phyloP scores from a whole-genome alignment of 2,797 vertebrate genomes.

The Phoxinus dragarum region DNA sequence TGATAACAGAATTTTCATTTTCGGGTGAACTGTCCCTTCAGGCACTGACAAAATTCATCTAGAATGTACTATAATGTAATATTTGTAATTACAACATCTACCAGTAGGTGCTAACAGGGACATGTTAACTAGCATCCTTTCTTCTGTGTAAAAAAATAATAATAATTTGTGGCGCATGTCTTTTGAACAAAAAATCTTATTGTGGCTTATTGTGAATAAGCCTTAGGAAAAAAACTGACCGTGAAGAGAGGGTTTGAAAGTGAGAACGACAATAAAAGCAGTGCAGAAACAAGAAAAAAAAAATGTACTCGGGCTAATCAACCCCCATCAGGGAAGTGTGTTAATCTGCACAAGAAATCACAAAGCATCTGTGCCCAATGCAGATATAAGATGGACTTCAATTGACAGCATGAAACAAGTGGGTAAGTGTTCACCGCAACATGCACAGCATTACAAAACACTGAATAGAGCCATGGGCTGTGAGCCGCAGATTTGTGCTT shows the following conservation, averaged over 20 bases:
- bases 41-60: not conserved
- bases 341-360: constrained; percentile 30
- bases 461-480: constrained; percentile 49
- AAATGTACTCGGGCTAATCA: constrained; percentile 67
- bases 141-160: not conserved
- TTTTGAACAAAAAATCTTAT: not conserved
- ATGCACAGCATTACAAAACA: constrained; percentile 29
- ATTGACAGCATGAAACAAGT: constrained; percentile 21
- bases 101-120: not conserved
- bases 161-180: not conserved
- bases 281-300: constrained; percentile 44
- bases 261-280: constrained; percentile 52
- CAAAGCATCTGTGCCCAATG: constrained; percentile 11
- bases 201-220: not conserved
- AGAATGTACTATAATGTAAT: not conserved
- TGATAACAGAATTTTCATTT: not conserved
- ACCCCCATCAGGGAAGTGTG: constrained; percentile 68
- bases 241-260: not conserved
- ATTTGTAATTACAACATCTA: not conserved
- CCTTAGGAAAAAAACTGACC: not conserved
- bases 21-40: not conserved
- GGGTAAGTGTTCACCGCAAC: constrained; percentile 19
- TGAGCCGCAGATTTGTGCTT: constrained; percentile 34
- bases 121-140: not conserved
- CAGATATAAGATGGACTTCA: constrained; percentile 21